Evolutionary conservation across 2,113 vertebrate genomes (phyloP), one percentile per base, ranked within the genome.

Genomic region (Chaetura pelagica): DNA sequence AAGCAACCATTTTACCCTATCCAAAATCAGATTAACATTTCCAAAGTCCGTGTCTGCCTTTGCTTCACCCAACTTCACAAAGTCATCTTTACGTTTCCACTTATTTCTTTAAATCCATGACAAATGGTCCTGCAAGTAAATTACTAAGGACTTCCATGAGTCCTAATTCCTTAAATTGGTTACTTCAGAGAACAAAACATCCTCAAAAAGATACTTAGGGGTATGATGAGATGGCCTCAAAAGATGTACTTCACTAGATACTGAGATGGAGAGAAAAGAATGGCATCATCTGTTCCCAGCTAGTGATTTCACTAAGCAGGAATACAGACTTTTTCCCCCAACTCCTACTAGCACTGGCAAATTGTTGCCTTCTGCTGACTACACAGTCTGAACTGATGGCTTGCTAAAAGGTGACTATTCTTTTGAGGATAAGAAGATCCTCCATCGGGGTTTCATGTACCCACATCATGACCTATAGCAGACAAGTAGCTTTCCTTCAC

Each of bases 401-500:
- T 71, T 63, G 51, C 72, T 57, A 62, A n/a, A 74, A 87, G 34
- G 30, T 49, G 76, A 71, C 91, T 64, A 73, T 75, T 92, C 89
- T 76, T 87, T 30, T 32, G 68, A 89, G 42, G 14, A 29, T 57
- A 90, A 87, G 42, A 91, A 84, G 84, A 96, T 69, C 67, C 38
- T 74, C 58, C 68, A 72, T 0, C 78, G 54, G 44, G 80, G 78
- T 93, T 95, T 96, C 95, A 71, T 9, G 10, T 32, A 87, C 29
- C 44, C 49, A 32, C 6, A 61, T 52, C 73, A 92, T 42, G 51
- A 79, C 27, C 42, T 30, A 49, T 24, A 77, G 51, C n/a, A 86
- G 38, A 92, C 76, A 97, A 86, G 55, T 10, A 38, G 55, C 34
- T 76, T 95, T 94, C 64, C 78, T 92, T 90, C 82, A 79, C 44